phyloP scores from a whole-genome alignment of 2,888 invertebrate species.

The Neria commutata region DNA sequence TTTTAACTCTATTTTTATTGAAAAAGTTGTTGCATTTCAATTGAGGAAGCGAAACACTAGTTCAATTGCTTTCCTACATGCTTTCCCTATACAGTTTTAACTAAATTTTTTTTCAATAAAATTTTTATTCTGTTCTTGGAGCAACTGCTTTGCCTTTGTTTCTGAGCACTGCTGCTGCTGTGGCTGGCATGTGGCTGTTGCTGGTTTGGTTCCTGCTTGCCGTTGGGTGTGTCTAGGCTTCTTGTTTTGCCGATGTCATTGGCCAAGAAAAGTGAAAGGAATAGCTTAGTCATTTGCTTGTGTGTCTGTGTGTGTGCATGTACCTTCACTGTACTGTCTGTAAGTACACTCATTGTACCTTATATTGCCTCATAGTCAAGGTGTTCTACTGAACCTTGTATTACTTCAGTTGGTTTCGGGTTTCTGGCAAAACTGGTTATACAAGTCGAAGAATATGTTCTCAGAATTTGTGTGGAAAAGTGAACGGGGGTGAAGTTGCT shows the following conservation, averaged over 20 bases:
- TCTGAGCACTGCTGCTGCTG: constrained; percentile 16
- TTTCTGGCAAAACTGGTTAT: not conserved
- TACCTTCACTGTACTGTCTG: no score
- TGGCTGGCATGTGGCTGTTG: constrained; percentile 22
- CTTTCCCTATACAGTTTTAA: not conserved
- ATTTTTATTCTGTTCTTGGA: not conserved
- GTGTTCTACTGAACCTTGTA: not conserved
- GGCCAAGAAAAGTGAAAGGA: constrained; percentile 53
- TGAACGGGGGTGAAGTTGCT: no score
- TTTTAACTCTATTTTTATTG: not conserved
- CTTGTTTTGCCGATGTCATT: constrained; percentile 40
- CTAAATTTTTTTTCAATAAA: not conserved
- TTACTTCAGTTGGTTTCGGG: not conserved
- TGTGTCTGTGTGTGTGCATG: no score
- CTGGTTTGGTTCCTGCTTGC: constrained; percentile 47
- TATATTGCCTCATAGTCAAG: not conserved
- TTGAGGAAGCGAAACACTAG: not conserved
- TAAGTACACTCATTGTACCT: no score
- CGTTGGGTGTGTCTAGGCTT: constrained; percentile 42
- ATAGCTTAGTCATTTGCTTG: no score
- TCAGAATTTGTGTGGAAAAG: no score
- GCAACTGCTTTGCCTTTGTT: constrained; percentile 22
- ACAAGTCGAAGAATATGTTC: no score
- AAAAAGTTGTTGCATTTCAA: not conserved
- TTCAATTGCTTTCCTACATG: not conserved